Base-by-base conservation (phyloP, 2,797 vertebrate species). In the Aphelocoma californica region DNA sequence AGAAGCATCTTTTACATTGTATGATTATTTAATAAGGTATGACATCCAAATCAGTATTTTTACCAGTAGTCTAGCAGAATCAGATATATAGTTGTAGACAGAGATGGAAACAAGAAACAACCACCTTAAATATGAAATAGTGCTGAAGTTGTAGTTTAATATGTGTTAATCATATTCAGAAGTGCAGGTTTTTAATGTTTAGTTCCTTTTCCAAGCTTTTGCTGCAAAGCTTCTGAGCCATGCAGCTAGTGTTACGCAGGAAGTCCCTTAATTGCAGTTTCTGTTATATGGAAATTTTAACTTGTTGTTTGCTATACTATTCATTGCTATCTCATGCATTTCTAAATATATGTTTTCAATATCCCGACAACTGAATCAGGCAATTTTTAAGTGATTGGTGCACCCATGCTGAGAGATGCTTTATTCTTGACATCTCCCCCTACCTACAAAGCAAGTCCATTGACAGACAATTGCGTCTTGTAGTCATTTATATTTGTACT, bases 21-120 rank as follows among this genome's bases (percentile, higher is more conserved):
- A 65, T 91, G 48, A 92, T 58, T 60, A 36, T 58, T 92, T 95
- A 96, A 94, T 40, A 96, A 95, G 31, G 83, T 85, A 78, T 91
- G 84, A 93, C 60, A 47, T 96, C 67, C 74, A 95, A 61, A 62
- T 92, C 73, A 23, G 36, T 60, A 86, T 93, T 94, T 92, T 92
- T 78, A 92, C 42, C 36, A 34, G 64, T 50, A 92, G 81, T 60
- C 67, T 65, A 31, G 38, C 53, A 88, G 57, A 80, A 80, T 58
- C 56, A 40, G 24, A 36, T 28, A 60, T 42, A 72, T 18, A 36
- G 24, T 12, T 78, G 57, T 56, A 90, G 56, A 67, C 28, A 92
- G 85, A 92, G 65, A 53, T 60, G 31, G 74, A 90, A 88, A 58
- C 11, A 57, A 88, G 29, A 82, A 95, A 93, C 60, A 81, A 38